Base-by-base conservation (phyloP, 1,140 invertebrate species). In the Ceratitis capitata region DNA sequence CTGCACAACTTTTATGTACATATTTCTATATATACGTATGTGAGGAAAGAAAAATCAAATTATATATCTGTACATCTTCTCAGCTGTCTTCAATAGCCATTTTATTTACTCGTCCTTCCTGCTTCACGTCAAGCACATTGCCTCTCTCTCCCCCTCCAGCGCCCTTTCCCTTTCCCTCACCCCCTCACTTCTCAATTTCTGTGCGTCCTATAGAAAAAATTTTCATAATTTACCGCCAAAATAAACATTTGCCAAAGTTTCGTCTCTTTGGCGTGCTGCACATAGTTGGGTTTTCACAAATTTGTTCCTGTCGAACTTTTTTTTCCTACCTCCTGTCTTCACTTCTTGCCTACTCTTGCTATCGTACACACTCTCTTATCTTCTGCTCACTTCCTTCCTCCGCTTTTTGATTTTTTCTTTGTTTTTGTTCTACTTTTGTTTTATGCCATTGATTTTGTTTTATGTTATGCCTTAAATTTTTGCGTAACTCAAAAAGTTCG, bases 221-320 rank as follows among this genome's bases (percentile, higher is more conserved):
- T n/a, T n/a, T n/a, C n/a, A n/a, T n/a, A n/a, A n/a, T n/a, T n/a
- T 78, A 78, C 69, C 69, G 69, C 69, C 69, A 78, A 47, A 47
- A 78, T 78, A 78, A 78, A 78, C 69, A 78, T 45, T 78, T 78
- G 69, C 69, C 39, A 78, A 78, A 78, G 39, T 78, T 78, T 78
- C n/a, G 39, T 78, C 69, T 78, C 69, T 78, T 78, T 32, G 39
- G 39, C n/a, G 35, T 78, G 42, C 39, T 23, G 35, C 23, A 7
- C 12, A 45, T n/a, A 45, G 39, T 78, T 78, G 3, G 14, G 12
- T 42, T 78, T 78, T 45, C 45, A 45, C 39, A 45, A 78, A 78
- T 78, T 78, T 78, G 39, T 78, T 78, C n/a, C 23, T 23, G 64
- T 32, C 42, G 35, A 42, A 45, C 2, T 23, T 45, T 45, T 45